These are phyloP conservation scores for Diplazon laetatorius DNA, from an alignment of 2,888 invertebrate genomes.

Conservation along the genomic window DNA sequence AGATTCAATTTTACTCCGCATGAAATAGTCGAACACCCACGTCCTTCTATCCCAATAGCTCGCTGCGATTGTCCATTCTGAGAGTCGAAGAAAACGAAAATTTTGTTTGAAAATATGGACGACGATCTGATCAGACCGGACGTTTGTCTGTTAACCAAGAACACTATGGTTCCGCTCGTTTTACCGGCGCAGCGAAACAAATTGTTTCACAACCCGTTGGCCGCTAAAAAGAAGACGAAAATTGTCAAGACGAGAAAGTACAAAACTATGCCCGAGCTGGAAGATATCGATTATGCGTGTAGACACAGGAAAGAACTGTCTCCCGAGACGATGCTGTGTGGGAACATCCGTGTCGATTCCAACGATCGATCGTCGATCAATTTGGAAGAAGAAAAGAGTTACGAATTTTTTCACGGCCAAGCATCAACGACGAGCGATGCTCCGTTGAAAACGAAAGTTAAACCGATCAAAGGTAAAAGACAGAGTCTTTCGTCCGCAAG, in stretches of 20 bases:
- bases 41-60: constrained; percentile 27
- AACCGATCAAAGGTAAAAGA: neutral
- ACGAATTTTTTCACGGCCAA: neutral
- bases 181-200: constrained; percentile 48
- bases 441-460: neutral
- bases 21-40: constrained; percentile 19
- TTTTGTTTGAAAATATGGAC: constrained; percentile 21
- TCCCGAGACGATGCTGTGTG: neutral
- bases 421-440: neutral
- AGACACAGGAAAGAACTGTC: neutral
- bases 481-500: constrained; percentile 5
- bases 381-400: constrained; percentile 7
- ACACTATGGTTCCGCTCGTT: constrained; percentile 62
- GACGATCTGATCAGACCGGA: constrained; percentile 58
- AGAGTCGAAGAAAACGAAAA: neutral
- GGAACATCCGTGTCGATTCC: neutral
- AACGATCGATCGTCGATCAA: constrained; percentile 4
- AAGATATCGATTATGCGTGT: neutral
- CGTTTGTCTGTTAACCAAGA: constrained; percentile 60
- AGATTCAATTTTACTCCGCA: constrained; percentile 34
- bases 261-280: neutral
- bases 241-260: constrained; percentile 31
- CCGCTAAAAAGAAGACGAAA: constrained; percentile 37
- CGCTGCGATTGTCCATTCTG: neutral
- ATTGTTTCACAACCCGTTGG: neutral